Conservation (phyloP, 2,113 vertebrate species). For the Noctilio leporinus region DNA sequence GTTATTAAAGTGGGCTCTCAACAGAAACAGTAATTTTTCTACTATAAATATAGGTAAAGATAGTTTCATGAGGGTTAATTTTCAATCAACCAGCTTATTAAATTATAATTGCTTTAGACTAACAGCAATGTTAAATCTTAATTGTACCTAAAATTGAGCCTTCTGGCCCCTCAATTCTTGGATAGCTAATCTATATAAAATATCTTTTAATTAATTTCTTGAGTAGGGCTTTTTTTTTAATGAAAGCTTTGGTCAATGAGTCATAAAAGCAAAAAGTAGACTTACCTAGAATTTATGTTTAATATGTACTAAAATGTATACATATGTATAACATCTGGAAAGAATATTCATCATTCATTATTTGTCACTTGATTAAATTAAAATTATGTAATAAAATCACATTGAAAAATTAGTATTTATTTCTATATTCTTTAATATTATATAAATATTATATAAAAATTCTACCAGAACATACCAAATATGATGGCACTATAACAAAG, state of each 20-base stretch:
- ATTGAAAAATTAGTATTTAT: neutral
- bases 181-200: neutral
- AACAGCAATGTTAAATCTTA: slow-evolving; percentile 26
- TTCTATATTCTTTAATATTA: neutral
- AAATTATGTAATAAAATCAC: neutral
- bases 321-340: neutral
- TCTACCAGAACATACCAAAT: neutral
- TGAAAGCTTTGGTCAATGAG: neutral
- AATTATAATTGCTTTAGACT: slow-evolving; percentile 23
- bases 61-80: neutral
- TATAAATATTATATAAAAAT: neutral
- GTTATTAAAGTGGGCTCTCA: neutral
- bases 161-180: neutral
- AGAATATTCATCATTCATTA: neutral
- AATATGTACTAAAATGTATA: neutral
- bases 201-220: neutral
- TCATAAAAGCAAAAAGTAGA: neutral
- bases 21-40: neutral
- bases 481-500: neutral
- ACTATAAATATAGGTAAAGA: neutral
- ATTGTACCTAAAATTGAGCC: neutral
- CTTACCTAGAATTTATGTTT: neutral
- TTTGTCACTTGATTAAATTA: neutral
- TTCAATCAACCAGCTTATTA: neutral
- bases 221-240: neutral